Evolutionary conservation across 2,797 vertebrate species (phyloP).

Genomic region (Halcyon badia): DNA sequence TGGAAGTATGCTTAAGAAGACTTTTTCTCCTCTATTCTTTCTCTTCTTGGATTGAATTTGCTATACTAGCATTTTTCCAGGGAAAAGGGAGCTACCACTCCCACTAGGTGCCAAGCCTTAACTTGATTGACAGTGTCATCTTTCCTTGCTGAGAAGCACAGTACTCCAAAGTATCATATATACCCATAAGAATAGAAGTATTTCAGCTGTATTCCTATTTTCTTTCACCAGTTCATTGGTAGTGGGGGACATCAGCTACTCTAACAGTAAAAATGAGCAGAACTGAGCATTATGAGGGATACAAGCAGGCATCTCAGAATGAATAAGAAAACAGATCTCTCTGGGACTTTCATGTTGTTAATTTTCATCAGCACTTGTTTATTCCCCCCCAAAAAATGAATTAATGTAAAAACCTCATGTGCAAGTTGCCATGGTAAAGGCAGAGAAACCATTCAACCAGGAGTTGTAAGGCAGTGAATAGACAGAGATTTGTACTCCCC

Average conservation of each 20-base stretch:
- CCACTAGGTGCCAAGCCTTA: not conserved
- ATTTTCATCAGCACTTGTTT: not conserved
- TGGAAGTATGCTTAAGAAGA: not conserved
- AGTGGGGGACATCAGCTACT: not conserved
- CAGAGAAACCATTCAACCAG: not conserved
- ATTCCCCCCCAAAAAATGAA: not conserved
- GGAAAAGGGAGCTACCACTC: not conserved
- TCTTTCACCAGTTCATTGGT: not conserved
- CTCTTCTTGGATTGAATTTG: not conserved
- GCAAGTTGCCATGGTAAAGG: not conserved
- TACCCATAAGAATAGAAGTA: not conserved
- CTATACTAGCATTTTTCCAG: not conserved
- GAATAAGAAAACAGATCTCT: not conserved
- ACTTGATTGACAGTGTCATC: rapidly evolving
- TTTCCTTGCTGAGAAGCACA: not conserved
- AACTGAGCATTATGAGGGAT: not conserved
- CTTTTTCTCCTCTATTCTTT: not conserved
- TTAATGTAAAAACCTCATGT: not conserved
- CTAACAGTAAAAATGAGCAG: not conserved
- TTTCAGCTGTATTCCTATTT: not conserved
- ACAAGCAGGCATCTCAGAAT: not conserved
- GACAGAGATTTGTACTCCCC: not conserved
- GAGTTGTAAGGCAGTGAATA: not conserved
- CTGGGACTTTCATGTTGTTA: not conserved
- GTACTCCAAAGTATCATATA: not conserved